A percentile compares a stretch with the other conserved stretches of the same genome.
phyloP scores from a whole-genome alignment of 1,140 invertebrate genomes.

The Musca vetustissima region DNA sequence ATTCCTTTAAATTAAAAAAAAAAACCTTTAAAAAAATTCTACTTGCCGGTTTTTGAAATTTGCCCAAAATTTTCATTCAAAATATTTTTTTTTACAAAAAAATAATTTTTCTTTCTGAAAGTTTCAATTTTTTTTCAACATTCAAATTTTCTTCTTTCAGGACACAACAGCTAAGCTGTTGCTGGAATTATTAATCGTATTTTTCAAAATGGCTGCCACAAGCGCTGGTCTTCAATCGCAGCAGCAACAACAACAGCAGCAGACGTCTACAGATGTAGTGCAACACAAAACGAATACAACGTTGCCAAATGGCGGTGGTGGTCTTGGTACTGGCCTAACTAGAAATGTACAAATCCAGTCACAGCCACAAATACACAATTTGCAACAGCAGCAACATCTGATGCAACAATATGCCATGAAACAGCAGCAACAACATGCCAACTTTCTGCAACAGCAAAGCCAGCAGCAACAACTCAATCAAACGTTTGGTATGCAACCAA shows the following conservation, averaged over 20 bases:
- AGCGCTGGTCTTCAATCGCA: slow-evolving; percentile 50
- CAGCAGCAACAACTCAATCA: slow-evolving; percentile 21
- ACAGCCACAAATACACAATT: slow-evolving; percentile 12
- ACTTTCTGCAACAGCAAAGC: slow-evolving; percentile 28
- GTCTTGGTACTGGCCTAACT: not conserved
- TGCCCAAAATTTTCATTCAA: too few relatives aligned
- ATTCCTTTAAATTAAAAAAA: too few relatives aligned
- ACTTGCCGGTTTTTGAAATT: too few relatives aligned
- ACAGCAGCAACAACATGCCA: slow-evolving; percentile 26
- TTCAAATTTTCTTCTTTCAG: not conserved
- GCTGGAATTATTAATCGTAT: not conserved
- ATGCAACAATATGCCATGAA: slow-evolving; percentile 21
- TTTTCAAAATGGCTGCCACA: slow-evolving; percentile 45
- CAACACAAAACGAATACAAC: slow-evolving; percentile 44
- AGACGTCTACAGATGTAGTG: not conserved
- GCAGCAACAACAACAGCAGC: slow-evolving; percentile 22
- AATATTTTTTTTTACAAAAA: not conserved
- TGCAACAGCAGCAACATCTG: slow-evolving; percentile 12
- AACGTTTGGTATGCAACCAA: slow-evolving; percentile 14
- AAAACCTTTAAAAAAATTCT: too few relatives aligned
- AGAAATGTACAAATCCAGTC: slow-evolving; percentile 29
- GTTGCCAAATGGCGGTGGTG: slow-evolving; percentile 6
- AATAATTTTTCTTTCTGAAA: not conserved
- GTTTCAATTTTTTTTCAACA: not conserved
- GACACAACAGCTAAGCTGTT: not conserved